phyloP scores from a whole-genome alignment of 2,888 invertebrate species.

The Atherix ibis region DNA sequence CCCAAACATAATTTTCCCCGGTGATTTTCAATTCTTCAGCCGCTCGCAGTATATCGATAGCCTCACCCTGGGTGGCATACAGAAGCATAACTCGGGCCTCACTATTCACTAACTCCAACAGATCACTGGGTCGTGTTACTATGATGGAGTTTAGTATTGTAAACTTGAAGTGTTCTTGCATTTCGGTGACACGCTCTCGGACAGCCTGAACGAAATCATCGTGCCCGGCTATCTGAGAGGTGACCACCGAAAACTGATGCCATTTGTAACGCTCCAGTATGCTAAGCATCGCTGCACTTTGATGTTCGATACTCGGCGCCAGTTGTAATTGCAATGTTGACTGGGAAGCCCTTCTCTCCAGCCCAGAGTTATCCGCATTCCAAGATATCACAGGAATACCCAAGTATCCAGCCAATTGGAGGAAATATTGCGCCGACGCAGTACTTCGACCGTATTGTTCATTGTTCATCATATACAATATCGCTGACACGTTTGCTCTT shows the following conservation, averaged over 20 bases:
- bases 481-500: constrained; percentile 76
- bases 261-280: constrained; percentile 90
- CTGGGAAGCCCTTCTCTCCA: constrained; percentile 64
- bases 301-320: constrained; percentile 92
- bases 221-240: constrained; percentile 85
- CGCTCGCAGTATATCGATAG: constrained; percentile 54
- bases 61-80: constrained; percentile 80
- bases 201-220: constrained; percentile 92
- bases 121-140: constrained; percentile 60
- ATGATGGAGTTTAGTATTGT: constrained; percentile 75
- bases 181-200: constrained; percentile 67
- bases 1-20: constrained; percentile 86
- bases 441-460: constrained; percentile 87
- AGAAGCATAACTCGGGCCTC: constrained; percentile 86
- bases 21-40: constrained; percentile 33
- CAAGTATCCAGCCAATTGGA: constrained; percentile 82
- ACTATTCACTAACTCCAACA: constrained; percentile 68
- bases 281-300: constrained; percentile 85
- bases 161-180: constrained; percentile 65
- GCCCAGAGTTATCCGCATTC: constrained; percentile 94
- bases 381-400: constrained; percentile 94
- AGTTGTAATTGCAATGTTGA: constrained; percentile 82
- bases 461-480: constrained; percentile 89
- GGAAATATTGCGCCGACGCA: constrained; percentile 85
- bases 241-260: constrained; percentile 90